phyloP scores from a whole-genome alignment of 2,888 invertebrate genomes.

The Temnothorax unifasciatus region DNA sequence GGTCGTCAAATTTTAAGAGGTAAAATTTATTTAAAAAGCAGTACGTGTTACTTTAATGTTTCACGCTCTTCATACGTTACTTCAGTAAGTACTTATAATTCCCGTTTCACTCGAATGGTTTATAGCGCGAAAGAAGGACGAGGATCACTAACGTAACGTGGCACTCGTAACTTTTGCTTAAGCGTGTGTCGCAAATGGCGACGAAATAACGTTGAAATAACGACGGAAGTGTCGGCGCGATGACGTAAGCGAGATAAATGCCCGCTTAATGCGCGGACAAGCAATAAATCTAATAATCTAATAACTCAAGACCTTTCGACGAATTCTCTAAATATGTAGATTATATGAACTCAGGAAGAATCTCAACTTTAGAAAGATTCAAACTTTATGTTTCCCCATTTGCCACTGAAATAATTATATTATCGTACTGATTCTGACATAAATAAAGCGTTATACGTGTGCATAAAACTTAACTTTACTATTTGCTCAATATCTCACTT shows the following conservation, averaged over 20 bases:
- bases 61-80: conserved; percentile 57
- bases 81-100: conserved; percentile 66
- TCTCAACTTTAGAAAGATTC: background rate
- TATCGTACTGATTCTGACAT: background rate
- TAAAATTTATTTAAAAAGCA: conserved; percentile 25
- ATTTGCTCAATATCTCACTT: background rate
- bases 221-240: conserved; percentile 74
- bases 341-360: background rate
- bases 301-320: conserved; percentile 15
- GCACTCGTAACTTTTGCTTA: conserved; percentile 79
- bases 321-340: conserved; percentile 13
- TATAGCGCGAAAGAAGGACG: conserved; percentile 58
- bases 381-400: background rate
- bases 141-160: conserved; percentile 64
- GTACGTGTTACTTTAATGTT: conserved; percentile 17
- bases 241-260: conserved; percentile 67
- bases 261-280: conserved; percentile 61
- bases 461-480: background rate
- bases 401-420: background rate
- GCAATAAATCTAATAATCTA: conserved; percentile 20
- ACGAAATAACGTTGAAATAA: conserved; percentile 81
- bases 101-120: conserved; percentile 60
- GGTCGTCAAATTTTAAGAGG: background rate
- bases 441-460: background rate
- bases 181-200: conserved; percentile 78